Evolutionary conservation across 2,888 invertebrate genomes (phyloP).

Genomic region (Watsonalla cultraria): DNA sequence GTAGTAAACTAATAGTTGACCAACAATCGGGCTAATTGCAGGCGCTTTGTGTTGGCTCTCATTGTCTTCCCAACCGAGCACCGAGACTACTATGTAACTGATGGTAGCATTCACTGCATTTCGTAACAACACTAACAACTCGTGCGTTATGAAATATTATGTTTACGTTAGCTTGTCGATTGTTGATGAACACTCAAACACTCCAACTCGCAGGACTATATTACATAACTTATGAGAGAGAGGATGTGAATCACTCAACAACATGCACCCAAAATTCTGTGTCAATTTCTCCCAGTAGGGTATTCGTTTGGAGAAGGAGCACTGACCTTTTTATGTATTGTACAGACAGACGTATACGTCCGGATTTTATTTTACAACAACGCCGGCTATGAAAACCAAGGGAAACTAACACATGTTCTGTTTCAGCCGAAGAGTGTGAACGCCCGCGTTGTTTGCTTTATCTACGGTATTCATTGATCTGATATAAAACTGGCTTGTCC

Average conservation of each 20-base stretch:
- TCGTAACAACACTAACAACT: neutral
- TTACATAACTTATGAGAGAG: neutral
- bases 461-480: conserved; percentile 24
- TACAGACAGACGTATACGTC: conserved; percentile 56
- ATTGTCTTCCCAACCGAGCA: neutral
- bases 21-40: neutral
- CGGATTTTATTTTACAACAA: conserved; percentile 63
- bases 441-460: conserved; percentile 47
- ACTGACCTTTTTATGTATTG: conserved; percentile 62
- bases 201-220: neutral
- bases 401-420: conserved; percentile 44
- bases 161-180: neutral
- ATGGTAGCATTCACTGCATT: neutral
- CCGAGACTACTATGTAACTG: neutral
- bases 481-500: conserved; percentile 17
- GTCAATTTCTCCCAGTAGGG: conserved; percentile 28
- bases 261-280: conserved; percentile 15
- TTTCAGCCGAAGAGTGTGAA: conserved; percentile 35
- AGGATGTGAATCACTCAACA: neutral
- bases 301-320: conserved; percentile 46
- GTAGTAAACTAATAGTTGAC: neutral
- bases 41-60: neutral
- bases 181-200: neutral
- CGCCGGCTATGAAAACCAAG: conserved; percentile 38
- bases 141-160: neutral